Evolutionary conservation across 2,113 vertebrate species (phyloP).

Genomic region (Sisor rabdophorus): DNA sequence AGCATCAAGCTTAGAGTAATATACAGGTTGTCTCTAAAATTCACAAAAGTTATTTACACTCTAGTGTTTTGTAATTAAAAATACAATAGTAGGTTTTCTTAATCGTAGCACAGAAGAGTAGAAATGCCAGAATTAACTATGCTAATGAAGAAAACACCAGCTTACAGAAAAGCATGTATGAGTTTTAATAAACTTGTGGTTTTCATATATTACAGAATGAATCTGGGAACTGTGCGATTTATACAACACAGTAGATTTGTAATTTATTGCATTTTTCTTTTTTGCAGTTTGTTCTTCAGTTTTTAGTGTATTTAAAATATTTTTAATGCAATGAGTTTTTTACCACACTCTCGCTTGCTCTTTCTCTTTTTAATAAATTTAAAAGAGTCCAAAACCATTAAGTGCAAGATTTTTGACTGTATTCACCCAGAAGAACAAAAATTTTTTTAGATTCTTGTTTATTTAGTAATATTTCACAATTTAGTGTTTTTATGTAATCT

Average conservation of each 20-base stretch:
- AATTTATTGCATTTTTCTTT: neutral
- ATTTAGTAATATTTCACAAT: too few species aligned
- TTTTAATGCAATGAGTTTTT: neutral
- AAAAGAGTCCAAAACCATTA: too few species aligned
- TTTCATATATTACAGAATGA: neutral
- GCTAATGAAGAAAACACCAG: neutral
- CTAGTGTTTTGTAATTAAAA: neutral
- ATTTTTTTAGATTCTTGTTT: too few species aligned
- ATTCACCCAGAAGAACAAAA: too few species aligned
- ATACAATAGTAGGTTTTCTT: neutral
- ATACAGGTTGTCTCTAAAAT: neutral
- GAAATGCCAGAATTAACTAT: neutral
- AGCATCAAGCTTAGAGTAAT: neutral
- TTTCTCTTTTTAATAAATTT: neutral
- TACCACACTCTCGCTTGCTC: too few species aligned
- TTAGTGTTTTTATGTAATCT: too few species aligned
- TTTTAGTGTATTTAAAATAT: neutral
- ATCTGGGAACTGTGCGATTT: neutral
- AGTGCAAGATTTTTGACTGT: too few species aligned
- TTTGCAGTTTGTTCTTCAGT: neutral
- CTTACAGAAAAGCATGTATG: neutral
- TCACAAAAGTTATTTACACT: neutral
- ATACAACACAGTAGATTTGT: neutral
- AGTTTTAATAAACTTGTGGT: neutral
- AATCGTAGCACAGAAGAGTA: neutral